Evolutionary conservation across 2,888 invertebrate species (phyloP).

Genomic region (Bibio marci): DNA sequence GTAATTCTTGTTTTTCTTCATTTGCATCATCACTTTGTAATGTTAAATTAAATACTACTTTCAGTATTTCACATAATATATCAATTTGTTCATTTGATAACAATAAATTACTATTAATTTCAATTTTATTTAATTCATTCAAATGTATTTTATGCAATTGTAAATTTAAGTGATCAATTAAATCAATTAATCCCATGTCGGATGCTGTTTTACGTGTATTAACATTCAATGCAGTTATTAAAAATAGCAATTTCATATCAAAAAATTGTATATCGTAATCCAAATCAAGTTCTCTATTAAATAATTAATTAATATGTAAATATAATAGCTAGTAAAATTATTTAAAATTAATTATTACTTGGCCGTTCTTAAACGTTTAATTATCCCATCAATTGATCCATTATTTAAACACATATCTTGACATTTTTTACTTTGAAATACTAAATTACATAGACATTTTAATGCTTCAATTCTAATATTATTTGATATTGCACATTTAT

Average conservation of each 20-base stretch:
- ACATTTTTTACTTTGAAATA: conserved; percentile 54
- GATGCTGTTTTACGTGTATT: conserved; percentile 33
- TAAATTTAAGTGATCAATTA: too few relatives aligned
- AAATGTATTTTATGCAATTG: conserved; percentile 1
- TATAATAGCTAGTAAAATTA: background rate
- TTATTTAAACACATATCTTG: conserved; percentile 40
- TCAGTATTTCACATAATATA: conserved; percentile 54
- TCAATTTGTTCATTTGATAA: conserved; percentile 40
- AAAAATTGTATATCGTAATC: conserved; percentile 62
- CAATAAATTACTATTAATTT: background rate
- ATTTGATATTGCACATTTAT: conserved; percentile 13
- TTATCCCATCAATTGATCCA: conserved; percentile 51
- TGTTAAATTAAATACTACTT: conserved; percentile 63
- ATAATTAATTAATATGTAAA: conserved; percentile 1
- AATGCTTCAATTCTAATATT: conserved; percentile 56
- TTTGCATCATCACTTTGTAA: conserved; percentile 30
- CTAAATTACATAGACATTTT: conserved; percentile 78
- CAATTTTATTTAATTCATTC: conserved; percentile 2
- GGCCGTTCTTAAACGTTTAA: conserved; percentile 52
- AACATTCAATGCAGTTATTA: conserved; percentile 68
- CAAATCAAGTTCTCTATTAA: conserved; percentile 35
- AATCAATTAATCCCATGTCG: too few relatives aligned
- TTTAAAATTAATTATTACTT: conserved; percentile 17
- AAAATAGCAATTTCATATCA: conserved; percentile 75
- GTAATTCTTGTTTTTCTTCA: conserved; percentile 50